Percentiles rank a stretch among this genome's conserved stretches.
These are phyloP conservation scores for Morone chrysops DNA, from an alignment of 2,113 vertebrate species.

Conservation along the genomic window DNA sequence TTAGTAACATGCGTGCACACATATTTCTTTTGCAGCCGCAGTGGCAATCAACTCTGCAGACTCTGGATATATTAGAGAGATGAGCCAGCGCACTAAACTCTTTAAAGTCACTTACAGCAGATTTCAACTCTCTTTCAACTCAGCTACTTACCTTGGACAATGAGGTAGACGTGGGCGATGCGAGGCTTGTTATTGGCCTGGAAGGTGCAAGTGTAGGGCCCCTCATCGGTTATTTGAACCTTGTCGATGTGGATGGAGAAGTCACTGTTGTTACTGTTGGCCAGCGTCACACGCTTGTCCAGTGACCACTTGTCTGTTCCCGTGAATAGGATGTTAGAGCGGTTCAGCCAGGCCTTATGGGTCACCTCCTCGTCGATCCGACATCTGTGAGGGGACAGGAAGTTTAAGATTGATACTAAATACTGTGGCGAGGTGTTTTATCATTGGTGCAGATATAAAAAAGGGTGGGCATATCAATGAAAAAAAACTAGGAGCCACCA, in stretches of 20 bases:
- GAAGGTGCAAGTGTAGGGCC: slow-evolving; percentile 93
- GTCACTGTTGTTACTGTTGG: slow-evolving; percentile 89
- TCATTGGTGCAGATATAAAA: not conserved
- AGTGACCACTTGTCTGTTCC: slow-evolving; percentile 94
- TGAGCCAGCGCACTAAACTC: slow-evolving; percentile 1
- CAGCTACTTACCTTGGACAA: slow-evolving; percentile 89
- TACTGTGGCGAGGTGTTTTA: not conserved
- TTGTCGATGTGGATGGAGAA: slow-evolving; percentile 91
- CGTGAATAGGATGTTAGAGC: slow-evolving; percentile 93
- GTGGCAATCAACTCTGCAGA: slow-evolving; percentile 25
- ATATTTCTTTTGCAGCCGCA: not conserved
- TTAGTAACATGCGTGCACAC: slow-evolving; percentile 19
- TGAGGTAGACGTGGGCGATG: slow-evolving; percentile 92
- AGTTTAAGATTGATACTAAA: not conserved
- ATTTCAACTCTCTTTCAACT: not conserved
- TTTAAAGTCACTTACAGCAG: not conserved
- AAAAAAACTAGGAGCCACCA: not conserved
- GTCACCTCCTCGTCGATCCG: slow-evolving; percentile 92
- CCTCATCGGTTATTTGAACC: slow-evolving; percentile 90
- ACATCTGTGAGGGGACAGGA: slow-evolving; percentile 81
- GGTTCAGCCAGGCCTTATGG: slow-evolving; percentile 93
- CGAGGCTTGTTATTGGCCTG: slow-evolving; percentile 91
- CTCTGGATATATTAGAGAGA: slow-evolving; percentile 12
- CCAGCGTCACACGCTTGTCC: slow-evolving; percentile 88
- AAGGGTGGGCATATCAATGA: not conserved